Conservation (phyloP, 2,888 invertebrate species). For the Orchesellides sinensis region DNA sequence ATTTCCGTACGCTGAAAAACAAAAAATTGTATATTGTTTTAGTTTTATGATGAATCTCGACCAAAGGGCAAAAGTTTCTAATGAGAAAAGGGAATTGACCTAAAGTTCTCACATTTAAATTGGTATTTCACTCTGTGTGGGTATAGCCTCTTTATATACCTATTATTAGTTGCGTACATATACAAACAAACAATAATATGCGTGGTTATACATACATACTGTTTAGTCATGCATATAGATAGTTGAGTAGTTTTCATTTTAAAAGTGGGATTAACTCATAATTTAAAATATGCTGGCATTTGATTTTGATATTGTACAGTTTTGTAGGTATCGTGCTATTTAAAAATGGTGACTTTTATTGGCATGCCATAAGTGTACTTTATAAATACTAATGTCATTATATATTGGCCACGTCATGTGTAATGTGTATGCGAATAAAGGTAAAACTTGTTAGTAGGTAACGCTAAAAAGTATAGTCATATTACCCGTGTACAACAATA, state of each 20-base stretch:
- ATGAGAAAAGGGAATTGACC: constrained; percentile 70
- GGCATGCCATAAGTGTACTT: neutral
- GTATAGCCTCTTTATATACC: no score
- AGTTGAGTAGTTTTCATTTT: neutral
- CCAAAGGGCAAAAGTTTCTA: constrained; percentile 50
- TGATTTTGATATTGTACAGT: neutral
- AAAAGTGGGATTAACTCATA: constrained; percentile 9
- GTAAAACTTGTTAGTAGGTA: constrained; percentile 5
- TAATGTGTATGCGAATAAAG: neutral
- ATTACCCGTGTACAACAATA: constrained; percentile 3
- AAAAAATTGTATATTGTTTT: neutral
- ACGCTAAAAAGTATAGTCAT: neutral
- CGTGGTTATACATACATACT: neutral
- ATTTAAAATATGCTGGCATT: neutral
- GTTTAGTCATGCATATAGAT: no score
- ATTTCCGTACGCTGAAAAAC: constrained; percentile 13
- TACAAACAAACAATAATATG: neutral
- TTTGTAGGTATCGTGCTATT: neutral
- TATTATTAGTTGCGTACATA: neutral
- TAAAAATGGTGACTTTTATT: neutral
- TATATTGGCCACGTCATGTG: no score
- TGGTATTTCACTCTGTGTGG: no score
- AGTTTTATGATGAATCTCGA: constrained; percentile 22
- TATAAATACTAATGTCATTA: neutral
- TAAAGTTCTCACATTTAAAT: constrained; percentile 67